A percentile compares a stretch with the other conserved stretches of the same genome.
Conservation (phyloP, 2,113 vertebrate species). For the Brevimyrus niger region DNA sequence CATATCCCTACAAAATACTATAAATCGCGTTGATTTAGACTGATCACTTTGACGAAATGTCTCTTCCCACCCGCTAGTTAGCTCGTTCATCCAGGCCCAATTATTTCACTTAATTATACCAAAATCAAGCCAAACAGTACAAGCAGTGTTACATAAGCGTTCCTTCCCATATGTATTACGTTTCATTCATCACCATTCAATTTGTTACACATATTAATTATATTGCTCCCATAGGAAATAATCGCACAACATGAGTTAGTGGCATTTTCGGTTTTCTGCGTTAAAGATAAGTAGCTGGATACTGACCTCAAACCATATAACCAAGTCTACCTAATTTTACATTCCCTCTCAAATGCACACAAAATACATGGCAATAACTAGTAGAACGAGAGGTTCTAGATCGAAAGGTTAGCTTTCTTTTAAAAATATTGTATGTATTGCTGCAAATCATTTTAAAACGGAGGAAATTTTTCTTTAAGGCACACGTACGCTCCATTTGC, state of each 20-base stretch:
- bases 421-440: neutral
- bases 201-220: neutral
- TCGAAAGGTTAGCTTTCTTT: neutral
- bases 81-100: neutral
- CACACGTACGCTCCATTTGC: neutral
- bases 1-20: neutral
- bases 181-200: neutral
- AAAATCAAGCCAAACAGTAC: neutral
- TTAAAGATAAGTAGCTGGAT: neutral
- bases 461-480: neutral
- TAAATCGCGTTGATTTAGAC: neutral
- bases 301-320: neutral
- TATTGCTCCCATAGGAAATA: neutral
- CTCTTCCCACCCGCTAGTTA: neutral
- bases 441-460: neutral
- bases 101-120: neutral
- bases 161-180: neutral
- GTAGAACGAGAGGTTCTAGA: neutral
- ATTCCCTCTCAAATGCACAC: neutral
- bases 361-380: neutral
- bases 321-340: neutral
- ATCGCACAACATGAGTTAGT: neutral
- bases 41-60: neutral
- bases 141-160: neutral
- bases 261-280: neutral